Evolutionary conservation across 2,888 invertebrate genomes (phyloP), one percentile per base, ranked within the genome.

Genomic region (Athalia rosae): DNA sequence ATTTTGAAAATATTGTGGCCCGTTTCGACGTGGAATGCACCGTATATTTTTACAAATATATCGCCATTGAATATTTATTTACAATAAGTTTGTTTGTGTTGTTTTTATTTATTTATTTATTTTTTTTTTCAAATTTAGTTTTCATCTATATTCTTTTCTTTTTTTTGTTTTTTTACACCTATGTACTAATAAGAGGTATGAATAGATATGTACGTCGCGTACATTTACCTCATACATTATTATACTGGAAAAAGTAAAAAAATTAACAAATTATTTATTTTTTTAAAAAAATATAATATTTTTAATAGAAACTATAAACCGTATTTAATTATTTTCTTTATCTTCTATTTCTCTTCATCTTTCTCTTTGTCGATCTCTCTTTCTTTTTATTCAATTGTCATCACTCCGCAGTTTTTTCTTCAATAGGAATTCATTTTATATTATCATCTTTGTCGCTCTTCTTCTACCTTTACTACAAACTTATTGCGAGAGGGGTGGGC

Each of bases 241-340:
- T 80, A 76, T 79, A 53, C 79, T 83, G 82, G 82, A 82, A 84
- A 81, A 82, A 85, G 28, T 28, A 28, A 81, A 81, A 84, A 85
- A 85, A 86, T 83, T 82, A 84, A 86, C 84, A 81, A 85, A 85
- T 81, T 83, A 28, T 28, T 28, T n/a, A n/a, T n/a, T n/a, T n/a
- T 28, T 28, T 28, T 28, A 84, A 86, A 84, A 86, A 86, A 86
- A 86, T 85, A 85, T 82, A 82, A 84, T 84, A 80, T 85, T 83
- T 64, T 86, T 86, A 86, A 86, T 86, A 84, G 84, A 86, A 85
- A 85, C 85, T 84, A 85, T 84, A 85, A 28, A 84, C 84, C 84
- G 82, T 86, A 80, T 66, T 28, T 28, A 28, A 28, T 28, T 28
- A n/a, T 83, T 81, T 83, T 78, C 84, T 71, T 82, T 80, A 79